Percentiles rank a stretch among this genome's conserved stretches.
Evolutionary conservation across 2,113 vertebrate species (phyloP).

Genomic region (Balaeniceps rex): DNA sequence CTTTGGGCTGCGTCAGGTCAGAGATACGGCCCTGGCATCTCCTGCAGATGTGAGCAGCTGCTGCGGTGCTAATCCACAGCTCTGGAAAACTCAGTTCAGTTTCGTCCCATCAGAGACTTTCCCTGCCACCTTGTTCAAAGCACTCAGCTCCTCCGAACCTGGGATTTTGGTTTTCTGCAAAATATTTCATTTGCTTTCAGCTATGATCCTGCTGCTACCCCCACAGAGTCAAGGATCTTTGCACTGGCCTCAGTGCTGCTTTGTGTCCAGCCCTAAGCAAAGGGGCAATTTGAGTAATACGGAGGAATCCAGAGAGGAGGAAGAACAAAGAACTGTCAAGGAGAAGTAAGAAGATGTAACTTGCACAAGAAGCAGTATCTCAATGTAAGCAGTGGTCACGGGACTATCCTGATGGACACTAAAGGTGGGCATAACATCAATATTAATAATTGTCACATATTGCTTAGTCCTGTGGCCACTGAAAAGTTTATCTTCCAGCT

Average conservation of each 20-base stretch:
- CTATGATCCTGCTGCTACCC: background rate
- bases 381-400: rapidly evolving
- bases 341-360: background rate
- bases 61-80: background rate
- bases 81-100: background rate
- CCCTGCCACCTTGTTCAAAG: background rate
- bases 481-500: background rate
- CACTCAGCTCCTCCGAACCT: background rate
- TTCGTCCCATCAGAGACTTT: background rate
- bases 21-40: background rate
- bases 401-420: background rate
- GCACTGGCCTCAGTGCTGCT: background rate
- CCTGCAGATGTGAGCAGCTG: background rate
- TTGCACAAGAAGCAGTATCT: background rate
- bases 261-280: background rate
- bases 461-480: background rate
- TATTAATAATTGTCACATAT: background rate
- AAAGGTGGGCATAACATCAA: background rate
- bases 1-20: background rate
- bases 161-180: background rate
- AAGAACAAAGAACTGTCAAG: background rate
- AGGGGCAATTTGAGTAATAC: background rate
- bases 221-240: background rate
- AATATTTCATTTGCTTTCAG: background rate
- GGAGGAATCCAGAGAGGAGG: background rate